Percentiles rank a stretch among this genome's conserved stretches.
Evolutionary conservation across 35 echinoderm and acorn worm species (phyloP).

Genomic region (Stichopus chloronotus): DNA sequence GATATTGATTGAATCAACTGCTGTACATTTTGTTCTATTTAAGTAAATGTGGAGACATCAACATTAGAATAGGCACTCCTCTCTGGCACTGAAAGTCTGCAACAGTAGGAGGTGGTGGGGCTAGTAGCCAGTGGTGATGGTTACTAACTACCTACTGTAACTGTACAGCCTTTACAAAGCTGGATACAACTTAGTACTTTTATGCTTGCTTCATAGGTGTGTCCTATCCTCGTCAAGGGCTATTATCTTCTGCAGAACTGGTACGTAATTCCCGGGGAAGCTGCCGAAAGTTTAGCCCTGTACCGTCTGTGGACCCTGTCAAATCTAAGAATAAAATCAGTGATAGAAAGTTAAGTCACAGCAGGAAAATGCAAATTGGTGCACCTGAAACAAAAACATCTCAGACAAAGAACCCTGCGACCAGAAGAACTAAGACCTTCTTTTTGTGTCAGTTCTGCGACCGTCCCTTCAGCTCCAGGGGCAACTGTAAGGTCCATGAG

Average conservation of each 20-base stretch:
- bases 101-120: no score
- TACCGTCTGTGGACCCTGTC: background rate
- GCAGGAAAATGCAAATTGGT: background rate
- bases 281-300: background rate
- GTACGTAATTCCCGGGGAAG: background rate
- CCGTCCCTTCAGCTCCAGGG: background rate
- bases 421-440: background rate
- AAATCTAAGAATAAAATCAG: background rate
- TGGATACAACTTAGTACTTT: background rate
- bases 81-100: no score
- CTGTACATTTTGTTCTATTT: no score
- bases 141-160: no score
- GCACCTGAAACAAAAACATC: background rate
- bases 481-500: background rate
- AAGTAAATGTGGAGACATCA: no score
- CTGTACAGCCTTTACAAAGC: no score
- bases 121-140: no score
- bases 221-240: background rate
- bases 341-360: background rate
- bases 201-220: constrained; percentile 13
- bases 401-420: background rate
- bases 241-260: background rate
- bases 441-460: constrained; percentile 19
- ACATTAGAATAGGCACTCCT: no score
- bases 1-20: no score